These are phyloP conservation scores for Frieseomelitta varia DNA, from an alignment of 1,140 invertebrate genomes.

Conservation along the genomic window DNA sequence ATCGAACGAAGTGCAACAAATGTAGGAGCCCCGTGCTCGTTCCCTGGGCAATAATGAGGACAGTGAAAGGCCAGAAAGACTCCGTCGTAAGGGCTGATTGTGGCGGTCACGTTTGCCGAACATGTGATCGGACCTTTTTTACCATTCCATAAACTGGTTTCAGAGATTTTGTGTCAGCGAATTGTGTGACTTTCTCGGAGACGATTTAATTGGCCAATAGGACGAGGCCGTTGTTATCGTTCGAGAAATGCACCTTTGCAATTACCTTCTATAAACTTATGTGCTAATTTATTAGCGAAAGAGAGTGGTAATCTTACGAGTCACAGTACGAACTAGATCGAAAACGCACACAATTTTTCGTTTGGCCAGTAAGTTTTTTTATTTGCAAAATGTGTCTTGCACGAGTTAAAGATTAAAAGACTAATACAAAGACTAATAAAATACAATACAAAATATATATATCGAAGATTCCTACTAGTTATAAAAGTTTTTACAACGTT, in stretches of 20 bases:
- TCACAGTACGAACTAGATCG: neutral
- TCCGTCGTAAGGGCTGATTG: constrained; percentile 46
- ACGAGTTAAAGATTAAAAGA: no score
- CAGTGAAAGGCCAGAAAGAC: constrained; percentile 66
- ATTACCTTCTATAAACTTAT: neutral
- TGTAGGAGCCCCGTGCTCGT: constrained; percentile 49
- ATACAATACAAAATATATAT: neutral
- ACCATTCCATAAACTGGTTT: constrained; percentile 21
- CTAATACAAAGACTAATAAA: no score
- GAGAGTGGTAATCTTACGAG: neutral
- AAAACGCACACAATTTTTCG: constrained; percentile 11
- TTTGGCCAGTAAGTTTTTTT: neutral
- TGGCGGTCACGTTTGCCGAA: constrained; percentile 64
- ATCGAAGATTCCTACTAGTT: neutral
- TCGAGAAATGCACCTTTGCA: constrained; percentile 46
- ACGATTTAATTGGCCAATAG: constrained; percentile 53
- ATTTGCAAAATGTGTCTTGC: no score
- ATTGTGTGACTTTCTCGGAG: constrained; percentile 36
- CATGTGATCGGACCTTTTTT: constrained; percentile 63
- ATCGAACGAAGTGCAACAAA: constrained; percentile 52
- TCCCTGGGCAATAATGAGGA: constrained; percentile 58
- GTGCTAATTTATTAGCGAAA: no score
- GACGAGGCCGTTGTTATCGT: constrained; percentile 50
- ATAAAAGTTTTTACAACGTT: neutral
- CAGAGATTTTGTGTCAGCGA: constrained; percentile 50